phyloP scores from a whole-genome alignment of 2,888 invertebrate genomes.

The Drosophila austrosaltans region DNA sequence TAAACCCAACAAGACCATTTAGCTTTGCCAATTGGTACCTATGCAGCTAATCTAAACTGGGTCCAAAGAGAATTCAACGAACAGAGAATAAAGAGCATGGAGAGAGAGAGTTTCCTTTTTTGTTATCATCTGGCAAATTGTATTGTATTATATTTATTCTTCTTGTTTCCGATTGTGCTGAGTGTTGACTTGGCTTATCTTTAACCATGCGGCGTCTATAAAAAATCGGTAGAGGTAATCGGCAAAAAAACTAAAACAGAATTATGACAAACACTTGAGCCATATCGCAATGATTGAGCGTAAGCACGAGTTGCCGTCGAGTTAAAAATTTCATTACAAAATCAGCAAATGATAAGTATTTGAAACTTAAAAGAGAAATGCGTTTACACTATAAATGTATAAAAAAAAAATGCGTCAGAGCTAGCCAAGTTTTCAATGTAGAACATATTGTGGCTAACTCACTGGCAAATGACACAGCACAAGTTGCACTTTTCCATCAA shows the following conservation, averaged over 20 bases:
- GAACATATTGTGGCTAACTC: not conserved
- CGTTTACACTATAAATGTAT: not conserved
- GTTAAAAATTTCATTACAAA: not conserved
- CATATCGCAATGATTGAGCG: constrained; percentile 72
- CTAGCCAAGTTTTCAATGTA: constrained; percentile 2
- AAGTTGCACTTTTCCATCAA: constrained; percentile 51
- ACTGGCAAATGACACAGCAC: constrained; percentile 13
- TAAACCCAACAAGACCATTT: constrained; percentile 45
- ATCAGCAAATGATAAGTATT: not conserved
- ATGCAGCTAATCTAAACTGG: constrained; percentile 67
- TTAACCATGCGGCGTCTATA: constrained; percentile 15
- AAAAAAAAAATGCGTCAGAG: not conserved
- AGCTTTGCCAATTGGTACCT: constrained; percentile 67
- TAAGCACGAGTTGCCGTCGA: constrained; percentile 65
- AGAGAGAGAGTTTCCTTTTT: constrained; percentile 30
- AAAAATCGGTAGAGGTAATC: constrained; percentile 34
- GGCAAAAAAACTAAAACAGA: constrained; percentile 41
- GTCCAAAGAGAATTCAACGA: constrained; percentile 24
- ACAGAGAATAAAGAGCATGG: constrained; percentile 23
- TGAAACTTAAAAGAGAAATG: not conserved
- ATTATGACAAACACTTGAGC: constrained; percentile 39
- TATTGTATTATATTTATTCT: constrained; percentile 35
- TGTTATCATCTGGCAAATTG: constrained; percentile 70
- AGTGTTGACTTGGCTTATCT: constrained; percentile 51
- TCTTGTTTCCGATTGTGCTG: constrained; percentile 23